These are phyloP conservation scores for Forbesichthys agassizii DNA, from an alignment of 2,113 vertebrate genomes.

Conservation along the genomic window DNA sequence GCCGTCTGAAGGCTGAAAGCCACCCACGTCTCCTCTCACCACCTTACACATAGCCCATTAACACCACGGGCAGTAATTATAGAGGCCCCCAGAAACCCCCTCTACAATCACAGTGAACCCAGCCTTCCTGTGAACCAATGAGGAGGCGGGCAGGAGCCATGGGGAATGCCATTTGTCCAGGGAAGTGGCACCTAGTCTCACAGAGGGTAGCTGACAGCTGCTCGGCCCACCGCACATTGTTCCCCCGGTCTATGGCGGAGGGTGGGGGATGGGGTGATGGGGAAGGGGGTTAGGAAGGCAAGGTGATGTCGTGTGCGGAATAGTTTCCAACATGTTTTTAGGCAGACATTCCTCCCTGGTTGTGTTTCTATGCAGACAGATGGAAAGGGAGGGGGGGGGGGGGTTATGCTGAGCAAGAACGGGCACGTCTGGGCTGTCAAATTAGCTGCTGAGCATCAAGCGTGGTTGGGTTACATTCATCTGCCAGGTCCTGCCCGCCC, in stretches of 20 bases:
- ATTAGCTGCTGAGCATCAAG: constrained; percentile 48
- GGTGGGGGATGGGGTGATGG: neutral
- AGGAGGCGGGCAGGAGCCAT: neutral
- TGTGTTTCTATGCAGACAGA: constrained; percentile 29
- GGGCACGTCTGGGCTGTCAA: constrained; percentile 46
- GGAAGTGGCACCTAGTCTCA: constrained; percentile 30
- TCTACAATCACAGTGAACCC: neutral
- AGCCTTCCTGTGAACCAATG: neutral
- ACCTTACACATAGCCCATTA: neutral
- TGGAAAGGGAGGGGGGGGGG: constrained; percentile 24
- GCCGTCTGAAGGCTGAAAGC: neutral
- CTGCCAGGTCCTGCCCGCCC: constrained; percentile 28
- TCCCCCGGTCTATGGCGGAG: constrained; percentile 14
- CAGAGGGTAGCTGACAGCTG: constrained; percentile 50
- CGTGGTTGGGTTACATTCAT: constrained; percentile 40
- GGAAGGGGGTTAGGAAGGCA: neutral
- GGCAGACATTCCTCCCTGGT: constrained; percentile 45
- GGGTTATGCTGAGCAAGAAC: constrained; percentile 46
- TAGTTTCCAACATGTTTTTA: constrained; percentile 22
- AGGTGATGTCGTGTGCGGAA: constrained; percentile 3
- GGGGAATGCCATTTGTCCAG: constrained; percentile 13
- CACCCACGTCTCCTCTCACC: neutral
- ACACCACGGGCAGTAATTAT: neutral
- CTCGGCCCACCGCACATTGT: constrained; percentile 25
- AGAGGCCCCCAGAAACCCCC: neutral